phyloP scores from a whole-genome alignment of 2,888 invertebrate genomes.

The Molorchus minor region DNA sequence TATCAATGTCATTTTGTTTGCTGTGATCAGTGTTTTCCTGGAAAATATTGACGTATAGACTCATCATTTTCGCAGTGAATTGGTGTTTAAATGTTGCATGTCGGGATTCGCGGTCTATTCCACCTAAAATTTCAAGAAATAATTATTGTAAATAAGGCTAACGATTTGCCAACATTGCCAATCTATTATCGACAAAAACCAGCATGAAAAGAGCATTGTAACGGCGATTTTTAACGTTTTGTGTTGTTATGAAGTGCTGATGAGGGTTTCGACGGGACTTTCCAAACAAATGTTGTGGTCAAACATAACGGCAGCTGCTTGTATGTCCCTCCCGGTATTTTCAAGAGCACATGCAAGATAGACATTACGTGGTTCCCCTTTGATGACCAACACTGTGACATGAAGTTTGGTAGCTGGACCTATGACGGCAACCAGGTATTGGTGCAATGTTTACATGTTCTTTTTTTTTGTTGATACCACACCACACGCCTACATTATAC shows the following conservation, averaged over 20 bases:
- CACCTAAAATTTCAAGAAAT: constrained; percentile 29
- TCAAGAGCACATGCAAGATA: constrained; percentile 99
- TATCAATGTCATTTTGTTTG: constrained; percentile 50
- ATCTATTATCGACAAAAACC: constrained; percentile 45
- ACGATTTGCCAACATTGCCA: constrained; percentile 31
- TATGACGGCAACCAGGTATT: constrained; percentile 96
- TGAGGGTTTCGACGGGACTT: constrained; percentile 99
- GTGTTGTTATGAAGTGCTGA: constrained; percentile 85
- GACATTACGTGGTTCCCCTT: constrained; percentile 99
- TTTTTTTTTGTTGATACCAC: constrained; percentile 42
- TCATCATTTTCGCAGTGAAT: constrained; percentile 40
- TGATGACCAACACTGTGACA: constrained; percentile 99
- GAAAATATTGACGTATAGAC: constrained; percentile 38
- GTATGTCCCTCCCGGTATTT: constrained; percentile 99
- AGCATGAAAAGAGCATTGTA: constrained; percentile 49
- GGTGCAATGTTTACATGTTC: constrained; percentile 54
- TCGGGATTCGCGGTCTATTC: constrained; percentile 36
- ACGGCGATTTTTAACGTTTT: constrained; percentile 58
- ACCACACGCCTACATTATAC: constrained; percentile 35
- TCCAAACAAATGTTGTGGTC: constrained; percentile 99
- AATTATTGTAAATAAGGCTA: constrained; percentile 25
- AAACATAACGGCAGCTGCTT: constrained; percentile 97
- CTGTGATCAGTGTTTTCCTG: constrained; percentile 43
- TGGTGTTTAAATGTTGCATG: constrained; percentile 60
- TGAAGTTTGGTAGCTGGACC: constrained; percentile 99